Evolutionary conservation across 2,113 vertebrate species (phyloP).

Genomic region (Porphyrio hochstetteri): DNA sequence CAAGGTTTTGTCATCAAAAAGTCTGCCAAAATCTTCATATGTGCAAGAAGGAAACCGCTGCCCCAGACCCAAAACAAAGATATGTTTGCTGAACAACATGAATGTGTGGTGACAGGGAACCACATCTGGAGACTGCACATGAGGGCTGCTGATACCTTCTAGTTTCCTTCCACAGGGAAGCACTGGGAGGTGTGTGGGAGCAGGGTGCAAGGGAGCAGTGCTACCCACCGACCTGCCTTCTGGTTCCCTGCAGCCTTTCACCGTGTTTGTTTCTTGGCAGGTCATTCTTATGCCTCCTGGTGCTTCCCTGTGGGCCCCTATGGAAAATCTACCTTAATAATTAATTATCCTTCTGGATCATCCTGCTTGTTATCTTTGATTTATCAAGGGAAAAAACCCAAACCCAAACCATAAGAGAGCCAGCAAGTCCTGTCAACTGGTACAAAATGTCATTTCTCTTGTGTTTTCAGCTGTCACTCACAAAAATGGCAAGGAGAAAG

Average conservation of each 20-base stretch:
- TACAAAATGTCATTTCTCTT: not conserved
- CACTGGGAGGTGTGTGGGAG: not conserved
- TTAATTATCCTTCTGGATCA: not conserved
- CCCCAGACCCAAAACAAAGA: not conserved
- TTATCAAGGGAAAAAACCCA: not conserved
- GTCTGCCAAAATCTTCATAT: not conserved
- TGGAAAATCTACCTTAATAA: not conserved
- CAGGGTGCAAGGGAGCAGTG: not conserved
- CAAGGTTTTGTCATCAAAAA: not conserved
- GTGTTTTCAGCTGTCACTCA: not conserved
- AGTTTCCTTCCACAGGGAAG: not conserved
- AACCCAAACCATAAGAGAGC: not conserved
- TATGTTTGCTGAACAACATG: not conserved
- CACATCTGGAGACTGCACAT: not conserved
- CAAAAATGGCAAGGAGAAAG: not conserved
- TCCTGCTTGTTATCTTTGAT: not conserved
- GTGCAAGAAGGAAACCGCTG: not conserved
- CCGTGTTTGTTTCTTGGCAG: accelerated
- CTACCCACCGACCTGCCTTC: not conserved
- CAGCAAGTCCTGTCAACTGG: not conserved
- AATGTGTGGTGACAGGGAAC: not conserved
- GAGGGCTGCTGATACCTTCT: not conserved
- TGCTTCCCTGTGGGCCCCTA: not conserved
- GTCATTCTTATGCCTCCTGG: not conserved
- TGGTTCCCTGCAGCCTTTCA: not conserved